Evolutionary conservation across 1,140 invertebrate species (phyloP).

Genomic region (Argopecten irradians): DNA sequence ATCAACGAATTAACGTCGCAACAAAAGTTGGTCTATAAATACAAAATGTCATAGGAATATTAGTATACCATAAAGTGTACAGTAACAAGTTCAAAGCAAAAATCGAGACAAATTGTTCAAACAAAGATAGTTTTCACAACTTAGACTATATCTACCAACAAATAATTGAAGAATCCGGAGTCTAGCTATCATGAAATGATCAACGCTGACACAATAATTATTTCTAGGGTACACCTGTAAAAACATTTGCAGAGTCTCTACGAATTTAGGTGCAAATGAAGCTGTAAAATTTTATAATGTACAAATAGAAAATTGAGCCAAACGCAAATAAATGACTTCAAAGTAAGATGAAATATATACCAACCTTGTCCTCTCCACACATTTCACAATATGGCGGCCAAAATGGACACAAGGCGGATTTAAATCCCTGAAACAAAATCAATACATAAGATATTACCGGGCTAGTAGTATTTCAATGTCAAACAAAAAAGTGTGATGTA

Average conservation of each 20-base stretch:
- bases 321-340: too few species aligned
- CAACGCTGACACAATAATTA: neutral
- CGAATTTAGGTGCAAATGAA: neutral
- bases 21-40: too few species aligned
- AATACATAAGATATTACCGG: neutral
- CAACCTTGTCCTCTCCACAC: constrained; percentile 38
- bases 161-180: too few species aligned
- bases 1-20: too few species aligned
- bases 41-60: too few species aligned
- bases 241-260: neutral
- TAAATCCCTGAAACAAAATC: constrained; percentile 4
- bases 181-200: neutral
- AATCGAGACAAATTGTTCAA: too few species aligned
- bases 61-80: too few species aligned
- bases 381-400: constrained; percentile 53
- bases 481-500: neutral
- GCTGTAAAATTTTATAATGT: neutral
- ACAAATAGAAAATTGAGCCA: too few species aligned
- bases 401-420: constrained; percentile 46
- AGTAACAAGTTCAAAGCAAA: too few species aligned
- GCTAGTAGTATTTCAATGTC: neutral
- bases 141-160: too few species aligned
- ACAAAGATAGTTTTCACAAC: too few species aligned
- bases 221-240: neutral
- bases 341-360: neutral